Conservation (phyloP, 2,888 invertebrate species). For the Diadegma fenestrale region DNA sequence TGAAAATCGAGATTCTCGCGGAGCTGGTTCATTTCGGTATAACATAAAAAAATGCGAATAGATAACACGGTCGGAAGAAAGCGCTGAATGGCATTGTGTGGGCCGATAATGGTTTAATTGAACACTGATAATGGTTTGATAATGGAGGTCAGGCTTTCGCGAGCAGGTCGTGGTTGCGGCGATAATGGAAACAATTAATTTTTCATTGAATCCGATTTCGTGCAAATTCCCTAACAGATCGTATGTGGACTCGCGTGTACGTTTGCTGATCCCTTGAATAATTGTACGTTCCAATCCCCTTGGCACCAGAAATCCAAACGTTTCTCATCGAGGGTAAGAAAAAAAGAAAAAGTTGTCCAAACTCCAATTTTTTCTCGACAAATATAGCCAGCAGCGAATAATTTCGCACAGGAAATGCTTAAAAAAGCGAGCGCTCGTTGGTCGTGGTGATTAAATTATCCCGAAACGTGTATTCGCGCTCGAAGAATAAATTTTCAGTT, state of each 20-base stretch:
- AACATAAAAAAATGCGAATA: neutral
- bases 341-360: neutral
- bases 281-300: neutral
- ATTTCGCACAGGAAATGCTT: neutral
- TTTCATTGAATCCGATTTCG: slow-evolving; percentile 64
- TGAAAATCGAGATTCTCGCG: neutral
- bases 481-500: neutral
- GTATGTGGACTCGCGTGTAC: slow-evolving; percentile 9
- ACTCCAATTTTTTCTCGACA: neutral
- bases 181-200: slow-evolving; percentile 64
- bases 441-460: neutral
- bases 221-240: slow-evolving; percentile 12
- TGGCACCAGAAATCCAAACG: neutral
- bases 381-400: neutral
- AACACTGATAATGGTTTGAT: slow-evolving; percentile 64
- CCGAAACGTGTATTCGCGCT: neutral
- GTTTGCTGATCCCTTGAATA: slow-evolving; percentile 2
- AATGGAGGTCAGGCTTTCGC: slow-evolving; percentile 56
- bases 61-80: slow-evolving; percentile 31
- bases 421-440: neutral
- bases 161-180: slow-evolving; percentile 42
- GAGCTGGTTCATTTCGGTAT: neutral
- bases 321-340: neutral
- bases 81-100: slow-evolving; percentile 45
- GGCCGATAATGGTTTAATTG: slow-evolving; percentile 64